Conservation (phyloP, 2,888 invertebrate genomes). For the Smittia aterrima region DNA sequence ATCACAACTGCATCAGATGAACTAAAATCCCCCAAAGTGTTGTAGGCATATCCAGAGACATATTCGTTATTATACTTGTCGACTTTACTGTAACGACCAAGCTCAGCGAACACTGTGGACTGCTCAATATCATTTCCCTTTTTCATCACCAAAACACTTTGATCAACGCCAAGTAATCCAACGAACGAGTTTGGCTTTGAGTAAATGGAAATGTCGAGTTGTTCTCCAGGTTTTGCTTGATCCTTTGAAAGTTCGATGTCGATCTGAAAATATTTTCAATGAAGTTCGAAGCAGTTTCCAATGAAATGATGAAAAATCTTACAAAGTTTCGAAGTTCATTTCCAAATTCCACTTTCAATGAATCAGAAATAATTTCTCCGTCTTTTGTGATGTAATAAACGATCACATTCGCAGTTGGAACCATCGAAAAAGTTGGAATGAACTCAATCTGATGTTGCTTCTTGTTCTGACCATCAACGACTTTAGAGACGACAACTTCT, state of each 20-base stretch:
- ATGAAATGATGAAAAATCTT: no score
- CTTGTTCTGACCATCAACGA: slow-evolving; percentile 47
- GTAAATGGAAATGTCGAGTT: slow-evolving; percentile 72
- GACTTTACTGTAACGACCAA: neutral
- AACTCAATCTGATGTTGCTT: slow-evolving; percentile 61
- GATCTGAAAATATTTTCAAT: no score
- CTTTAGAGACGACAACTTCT: slow-evolving; percentile 69
- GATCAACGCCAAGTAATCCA: slow-evolving; percentile 84
- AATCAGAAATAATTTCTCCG: slow-evolving; percentile 78
- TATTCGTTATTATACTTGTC: slow-evolving; percentile 1
- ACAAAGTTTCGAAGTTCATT: slow-evolving; percentile 79
- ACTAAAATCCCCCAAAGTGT: neutral
- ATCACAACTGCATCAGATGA: slow-evolving; percentile 11
- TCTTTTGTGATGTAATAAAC: slow-evolving; percentile 71
- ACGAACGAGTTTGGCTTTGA: slow-evolving; percentile 85
- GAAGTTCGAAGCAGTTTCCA: neutral
- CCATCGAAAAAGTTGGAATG: slow-evolving; percentile 67
- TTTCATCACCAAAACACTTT: slow-evolving; percentile 71
- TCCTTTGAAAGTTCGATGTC: slow-evolving; percentile 63
- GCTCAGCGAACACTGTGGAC: neutral
- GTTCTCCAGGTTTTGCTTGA: slow-evolving; percentile 72
- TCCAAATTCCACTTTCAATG: slow-evolving; percentile 73
- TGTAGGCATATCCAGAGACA: neutral
- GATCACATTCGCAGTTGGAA: slow-evolving; percentile 75
- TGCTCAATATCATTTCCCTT: slow-evolving; percentile 60